Evolutionary conservation across 2,113 vertebrate genomes (phyloP).

Genomic region (Paramisgurnus dabryanus): DNA sequence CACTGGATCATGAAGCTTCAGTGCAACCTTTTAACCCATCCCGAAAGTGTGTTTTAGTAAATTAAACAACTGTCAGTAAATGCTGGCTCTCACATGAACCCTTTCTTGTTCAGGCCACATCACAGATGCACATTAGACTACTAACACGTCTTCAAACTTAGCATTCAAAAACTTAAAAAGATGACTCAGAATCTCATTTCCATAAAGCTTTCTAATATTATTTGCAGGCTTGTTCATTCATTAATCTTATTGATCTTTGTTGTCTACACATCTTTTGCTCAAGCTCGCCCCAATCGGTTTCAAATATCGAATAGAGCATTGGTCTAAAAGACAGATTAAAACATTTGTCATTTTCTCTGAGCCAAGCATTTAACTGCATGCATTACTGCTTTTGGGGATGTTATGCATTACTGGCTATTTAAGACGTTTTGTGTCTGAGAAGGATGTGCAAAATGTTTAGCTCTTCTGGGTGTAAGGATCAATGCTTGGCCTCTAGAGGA

Average conservation of each 20-base stretch:
- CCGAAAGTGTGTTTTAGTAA: conserved; percentile 8
- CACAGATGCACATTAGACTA: not conserved
- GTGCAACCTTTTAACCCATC: not conserved
- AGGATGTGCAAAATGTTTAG: conserved; percentile 21
- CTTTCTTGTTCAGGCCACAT: conserved; percentile 1
- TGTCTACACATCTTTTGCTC: conserved; percentile 35
- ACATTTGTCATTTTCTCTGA: conserved; percentile 23
- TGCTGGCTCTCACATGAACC: not conserved
- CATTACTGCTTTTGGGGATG: conserved; percentile 30
- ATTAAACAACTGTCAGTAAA: conserved; percentile 12
- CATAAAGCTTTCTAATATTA: conserved; percentile 39
- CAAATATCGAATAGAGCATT: conserved; percentile 28
- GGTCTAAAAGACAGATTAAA: not conserved
- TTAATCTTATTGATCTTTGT: conserved; percentile 39
- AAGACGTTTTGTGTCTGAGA: conserved; percentile 10
- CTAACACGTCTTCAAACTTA: not conserved
- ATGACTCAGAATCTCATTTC: conserved; percentile 37
- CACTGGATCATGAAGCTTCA: conserved; percentile 7
- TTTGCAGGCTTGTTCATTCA: conserved; percentile 40
- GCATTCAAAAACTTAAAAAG: not conserved
- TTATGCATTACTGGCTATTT: conserved; percentile 16
- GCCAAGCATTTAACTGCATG: conserved; percentile 11
- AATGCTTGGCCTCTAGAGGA: conserved; percentile 42
- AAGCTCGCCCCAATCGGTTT: conserved; percentile 8
- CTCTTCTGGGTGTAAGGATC: conserved; percentile 11